A percentile compares a stretch with the other conserved stretches of the same genome.
Evolutionary conservation across 2,113 vertebrate genomes (phyloP).

Genomic region (Pontoporia blainvillei): DNA sequence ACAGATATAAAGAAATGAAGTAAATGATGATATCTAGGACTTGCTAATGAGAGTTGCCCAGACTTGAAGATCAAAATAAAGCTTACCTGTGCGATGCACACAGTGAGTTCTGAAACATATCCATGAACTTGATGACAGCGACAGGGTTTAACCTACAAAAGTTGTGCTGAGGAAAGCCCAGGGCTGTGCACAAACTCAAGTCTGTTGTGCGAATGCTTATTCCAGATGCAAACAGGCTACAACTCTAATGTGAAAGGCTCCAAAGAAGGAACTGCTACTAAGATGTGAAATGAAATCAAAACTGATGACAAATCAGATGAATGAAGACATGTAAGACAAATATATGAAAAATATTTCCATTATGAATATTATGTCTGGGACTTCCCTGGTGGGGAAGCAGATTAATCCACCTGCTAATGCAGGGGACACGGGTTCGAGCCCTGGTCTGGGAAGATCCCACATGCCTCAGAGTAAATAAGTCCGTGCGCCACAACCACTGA

Average conservation of each 20-base stretch:
- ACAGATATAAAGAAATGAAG: not conserved
- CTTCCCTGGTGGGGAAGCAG: no score
- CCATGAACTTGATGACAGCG: not conserved
- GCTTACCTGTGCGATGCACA: not conserved
- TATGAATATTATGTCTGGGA: not conserved
- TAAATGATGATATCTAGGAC: not conserved
- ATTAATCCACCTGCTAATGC: no score
- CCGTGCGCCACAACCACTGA: no score
- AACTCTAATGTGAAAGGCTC: not conserved
- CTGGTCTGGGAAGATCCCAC: no score
- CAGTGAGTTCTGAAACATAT: not conserved
- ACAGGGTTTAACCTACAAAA: not conserved
- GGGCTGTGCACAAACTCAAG: not conserved
- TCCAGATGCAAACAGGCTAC: not conserved
- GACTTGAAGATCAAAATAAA: slow-evolving; percentile 19
- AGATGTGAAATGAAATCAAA: not conserved
- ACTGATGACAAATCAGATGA: not conserved
- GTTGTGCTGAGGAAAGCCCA: not conserved
- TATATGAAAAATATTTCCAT: not conserved
- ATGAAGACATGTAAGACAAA: not conserved
- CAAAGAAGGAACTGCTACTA: slow-evolving; percentile 9
- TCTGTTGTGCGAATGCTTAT: not conserved
- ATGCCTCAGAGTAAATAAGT: no score
- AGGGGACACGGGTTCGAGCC: no score
- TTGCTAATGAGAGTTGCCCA: not conserved